These are phyloP conservation scores for Pomatorhinus ruficollis DNA, from an alignment of 2,113 vertebrate genomes.

Conservation along the genomic window DNA sequence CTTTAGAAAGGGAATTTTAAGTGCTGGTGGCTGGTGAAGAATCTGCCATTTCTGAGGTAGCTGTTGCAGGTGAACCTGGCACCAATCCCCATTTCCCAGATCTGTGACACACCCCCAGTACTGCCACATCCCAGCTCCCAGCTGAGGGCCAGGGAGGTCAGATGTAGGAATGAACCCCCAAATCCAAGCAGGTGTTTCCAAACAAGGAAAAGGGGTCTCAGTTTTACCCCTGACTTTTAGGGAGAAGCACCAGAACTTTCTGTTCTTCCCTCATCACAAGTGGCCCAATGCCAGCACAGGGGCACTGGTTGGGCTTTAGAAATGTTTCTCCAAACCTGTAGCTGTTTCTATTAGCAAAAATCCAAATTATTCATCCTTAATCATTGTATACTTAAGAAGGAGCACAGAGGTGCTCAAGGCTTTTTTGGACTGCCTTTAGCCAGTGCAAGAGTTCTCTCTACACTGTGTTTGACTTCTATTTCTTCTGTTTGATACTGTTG, in stretches of 20 bases:
- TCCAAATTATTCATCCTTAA: neutral
- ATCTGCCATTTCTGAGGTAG: neutral
- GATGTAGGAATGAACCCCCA: neutral
- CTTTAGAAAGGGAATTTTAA: neutral
- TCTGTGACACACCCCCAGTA: rapidly evolving
- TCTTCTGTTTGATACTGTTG: no score
- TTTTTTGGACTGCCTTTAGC: neutral
- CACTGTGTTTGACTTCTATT: no score
- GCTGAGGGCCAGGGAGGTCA: neutral
- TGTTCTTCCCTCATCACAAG: neutral
- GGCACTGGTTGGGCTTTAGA: neutral
- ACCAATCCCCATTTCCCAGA: neutral
- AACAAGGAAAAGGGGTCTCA: neutral
- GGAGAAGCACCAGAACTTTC: neutral
- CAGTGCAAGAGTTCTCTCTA: no score
- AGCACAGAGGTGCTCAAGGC: neutral
- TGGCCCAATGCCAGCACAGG: neutral
- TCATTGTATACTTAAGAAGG: neutral
- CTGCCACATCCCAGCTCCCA: neutral
- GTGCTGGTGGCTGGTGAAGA: neutral
- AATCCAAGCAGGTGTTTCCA: neutral
- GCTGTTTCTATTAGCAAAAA: neutral
- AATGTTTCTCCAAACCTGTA: neutral
- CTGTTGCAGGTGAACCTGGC: neutral
- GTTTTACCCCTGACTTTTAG: neutral